Evolutionary conservation across 2,113 vertebrate genomes (phyloP).

Genomic region (Pundamilia nyererei): DNA sequence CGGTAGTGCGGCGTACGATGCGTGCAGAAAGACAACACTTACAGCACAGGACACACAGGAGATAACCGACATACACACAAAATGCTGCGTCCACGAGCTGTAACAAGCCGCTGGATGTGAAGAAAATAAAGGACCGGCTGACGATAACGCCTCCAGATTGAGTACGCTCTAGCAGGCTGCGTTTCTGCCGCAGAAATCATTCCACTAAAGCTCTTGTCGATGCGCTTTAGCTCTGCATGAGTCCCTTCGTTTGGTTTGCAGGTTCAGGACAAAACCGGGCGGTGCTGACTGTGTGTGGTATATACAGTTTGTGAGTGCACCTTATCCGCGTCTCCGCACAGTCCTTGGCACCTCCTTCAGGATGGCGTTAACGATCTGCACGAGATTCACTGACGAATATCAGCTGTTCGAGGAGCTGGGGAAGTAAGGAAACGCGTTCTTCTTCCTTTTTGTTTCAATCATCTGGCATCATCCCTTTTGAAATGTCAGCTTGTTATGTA

Average conservation of each 20-base stretch:
- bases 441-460: neutral
- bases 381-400: conserved; percentile 94
- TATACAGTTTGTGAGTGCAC: conserved; percentile 44
- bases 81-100: conserved; percentile 44
- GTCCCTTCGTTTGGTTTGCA: conserved; percentile 25
- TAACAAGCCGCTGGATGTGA: conserved; percentile 40
- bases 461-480: conserved; percentile 21
- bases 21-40: conserved; percentile 20
- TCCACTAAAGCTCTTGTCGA: conserved; percentile 4
- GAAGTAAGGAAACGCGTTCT: conserved; percentile 79
- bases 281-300: conserved; percentile 31
- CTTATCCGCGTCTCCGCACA: conserved; percentile 20
- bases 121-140: neutral
- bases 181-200: conserved; percentile 44
- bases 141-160: neutral
- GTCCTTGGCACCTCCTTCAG: conserved; percentile 47
- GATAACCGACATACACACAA: conserved; percentile 35
- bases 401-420: conserved; percentile 98
- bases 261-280: conserved; percentile 43
- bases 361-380: conserved; percentile 92
- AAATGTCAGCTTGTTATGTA: conserved; percentile 54
- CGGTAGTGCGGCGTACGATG: conserved; percentile 51
- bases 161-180: neutral
- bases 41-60: neutral
- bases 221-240: conserved; percentile 51